Conservation (phyloP, 2,797 vertebrate genomes). For the Acridotheres tristis region DNA sequence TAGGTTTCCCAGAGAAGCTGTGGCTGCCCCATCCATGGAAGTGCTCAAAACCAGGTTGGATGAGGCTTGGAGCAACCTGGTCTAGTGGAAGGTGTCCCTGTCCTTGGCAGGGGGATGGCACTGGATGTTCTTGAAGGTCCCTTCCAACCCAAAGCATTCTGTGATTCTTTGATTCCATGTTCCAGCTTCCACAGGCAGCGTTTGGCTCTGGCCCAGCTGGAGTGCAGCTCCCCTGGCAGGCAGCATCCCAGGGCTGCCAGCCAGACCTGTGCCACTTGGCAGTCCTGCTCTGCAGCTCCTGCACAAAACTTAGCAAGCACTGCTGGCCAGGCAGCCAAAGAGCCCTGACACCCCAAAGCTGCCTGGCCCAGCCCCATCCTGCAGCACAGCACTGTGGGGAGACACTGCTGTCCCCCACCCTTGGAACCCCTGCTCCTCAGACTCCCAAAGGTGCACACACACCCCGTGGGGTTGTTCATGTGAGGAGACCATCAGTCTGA, state of each 20-base stretch:
- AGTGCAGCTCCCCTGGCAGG: not conserved
- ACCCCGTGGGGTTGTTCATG: not conserved
- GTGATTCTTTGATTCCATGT: not conserved
- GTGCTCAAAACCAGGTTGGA: not conserved
- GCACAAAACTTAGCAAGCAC: not conserved
- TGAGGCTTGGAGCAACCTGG: not conserved
- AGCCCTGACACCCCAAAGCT: not conserved
- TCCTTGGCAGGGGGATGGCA: not conserved
- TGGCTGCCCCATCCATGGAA: not conserved
- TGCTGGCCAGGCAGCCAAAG: not conserved
- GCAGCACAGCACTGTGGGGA: not conserved
- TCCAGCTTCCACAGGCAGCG: not conserved
- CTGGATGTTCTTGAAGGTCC: not conserved
- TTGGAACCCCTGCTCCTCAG: rapidly evolving
- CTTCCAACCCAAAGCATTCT: not conserved
- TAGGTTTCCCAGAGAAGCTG: not conserved
- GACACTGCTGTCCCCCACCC: not conserved
- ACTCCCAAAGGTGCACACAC: not conserved
- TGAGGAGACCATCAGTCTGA: not conserved
- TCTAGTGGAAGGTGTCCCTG: not conserved
- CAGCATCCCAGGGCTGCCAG: not conserved
- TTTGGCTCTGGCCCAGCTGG: not conserved
- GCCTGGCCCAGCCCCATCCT: not conserved
- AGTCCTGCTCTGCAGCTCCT: not conserved
- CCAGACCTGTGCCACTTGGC: conserved; percentile 27